Percentiles rank a stretch among this genome's conserved stretches.
These are phyloP conservation scores for Notocelia uddmanniana DNA, from an alignment of 2,888 invertebrate species.

Conservation along the genomic window DNA sequence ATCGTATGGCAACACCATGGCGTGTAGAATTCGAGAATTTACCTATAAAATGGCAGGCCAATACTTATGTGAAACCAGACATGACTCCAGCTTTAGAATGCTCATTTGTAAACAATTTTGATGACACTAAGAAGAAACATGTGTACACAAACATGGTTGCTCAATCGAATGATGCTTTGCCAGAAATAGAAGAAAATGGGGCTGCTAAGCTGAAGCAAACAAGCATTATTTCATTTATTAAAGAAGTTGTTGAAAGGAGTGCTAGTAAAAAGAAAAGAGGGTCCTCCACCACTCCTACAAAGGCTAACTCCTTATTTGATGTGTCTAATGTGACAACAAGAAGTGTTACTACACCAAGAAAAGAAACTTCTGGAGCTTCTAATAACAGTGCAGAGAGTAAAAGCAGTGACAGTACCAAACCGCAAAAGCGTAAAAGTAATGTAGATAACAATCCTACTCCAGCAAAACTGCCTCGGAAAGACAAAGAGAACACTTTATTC, in stretches of 20 bases:
- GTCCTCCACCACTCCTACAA: slow-evolving; percentile 62
- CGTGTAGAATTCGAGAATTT: slow-evolving; percentile 75
- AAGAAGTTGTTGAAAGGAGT: slow-evolving; percentile 71
- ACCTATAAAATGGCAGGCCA: slow-evolving; percentile 78
- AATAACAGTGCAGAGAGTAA: slow-evolving; percentile 46
- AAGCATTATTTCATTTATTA: slow-evolving; percentile 80
- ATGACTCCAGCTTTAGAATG: slow-evolving; percentile 83
- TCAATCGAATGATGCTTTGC: slow-evolving; percentile 59
- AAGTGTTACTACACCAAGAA: slow-evolving; percentile 51
- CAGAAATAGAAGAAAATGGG: slow-evolving; percentile 58
- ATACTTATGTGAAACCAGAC: slow-evolving; percentile 77
- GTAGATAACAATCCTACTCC: slow-evolving; percentile 46
- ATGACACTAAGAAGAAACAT: slow-evolving; percentile 72
- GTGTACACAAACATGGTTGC: slow-evolving; percentile 74
- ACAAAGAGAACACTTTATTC: slow-evolving; percentile 68
- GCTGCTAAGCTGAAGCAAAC: slow-evolving; percentile 71
- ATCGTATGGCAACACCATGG: slow-evolving; percentile 79
- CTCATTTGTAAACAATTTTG: slow-evolving; percentile 72
- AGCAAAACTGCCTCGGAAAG: slow-evolving; percentile 53
- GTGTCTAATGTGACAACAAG: slow-evolving; percentile 51
- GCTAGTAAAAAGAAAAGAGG: slow-evolving; percentile 68
- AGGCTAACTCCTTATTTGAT: slow-evolving; percentile 64
- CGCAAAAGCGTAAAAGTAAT: slow-evolving; percentile 50
- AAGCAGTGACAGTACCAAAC: slow-evolving; percentile 53
- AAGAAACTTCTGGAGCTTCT: slow-evolving; percentile 47